A percentile compares a stretch with the other conserved stretches of the same genome.
Evolutionary conservation across 2,113 vertebrate species (phyloP).

Genomic region (Oryzias javanicus): DNA sequence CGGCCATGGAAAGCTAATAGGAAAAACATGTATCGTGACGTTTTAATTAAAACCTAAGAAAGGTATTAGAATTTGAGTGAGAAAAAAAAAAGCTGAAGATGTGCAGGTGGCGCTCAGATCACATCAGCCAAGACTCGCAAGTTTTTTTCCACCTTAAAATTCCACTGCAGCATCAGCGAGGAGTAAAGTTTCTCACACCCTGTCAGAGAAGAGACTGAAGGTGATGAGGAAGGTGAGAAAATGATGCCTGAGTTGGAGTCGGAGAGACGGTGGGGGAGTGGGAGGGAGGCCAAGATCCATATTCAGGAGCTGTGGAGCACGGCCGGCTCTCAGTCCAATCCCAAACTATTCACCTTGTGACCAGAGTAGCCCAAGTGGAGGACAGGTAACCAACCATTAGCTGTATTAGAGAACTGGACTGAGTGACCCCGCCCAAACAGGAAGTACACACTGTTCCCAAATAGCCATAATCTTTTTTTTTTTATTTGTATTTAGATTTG

Average conservation of each 20-base stretch:
- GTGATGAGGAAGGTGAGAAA: slow-evolving; percentile 52
- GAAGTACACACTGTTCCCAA: too few species aligned
- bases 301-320: slow-evolving; percentile 56
- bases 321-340: slow-evolving; percentile 25
- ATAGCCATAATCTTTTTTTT: too few species aligned
- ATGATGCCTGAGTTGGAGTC: slow-evolving; percentile 20
- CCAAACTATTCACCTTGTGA: too few species aligned
- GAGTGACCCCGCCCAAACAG: too few species aligned
- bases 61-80: background rate
- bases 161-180: slow-evolving; percentile 7
- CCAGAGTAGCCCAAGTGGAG: too few species aligned
- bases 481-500: too few species aligned
- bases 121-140: background rate
- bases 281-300: slow-evolving; percentile 48
- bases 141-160: slow-evolving; percentile 3
- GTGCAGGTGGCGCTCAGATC: slow-evolving; percentile 1
- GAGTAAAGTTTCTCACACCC: slow-evolving; percentile 32
- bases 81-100: background rate
- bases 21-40: background rate
- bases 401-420: too few species aligned
- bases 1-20: background rate
- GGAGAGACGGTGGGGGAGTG: slow-evolving; percentile 3
- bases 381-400: too few species aligned
- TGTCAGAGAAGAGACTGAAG: slow-evolving; percentile 35
- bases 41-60: background rate